These are phyloP conservation scores for Oenanthe melanoleuca DNA, from an alignment of 2,113 vertebrate species.

Conservation along the genomic window DNA sequence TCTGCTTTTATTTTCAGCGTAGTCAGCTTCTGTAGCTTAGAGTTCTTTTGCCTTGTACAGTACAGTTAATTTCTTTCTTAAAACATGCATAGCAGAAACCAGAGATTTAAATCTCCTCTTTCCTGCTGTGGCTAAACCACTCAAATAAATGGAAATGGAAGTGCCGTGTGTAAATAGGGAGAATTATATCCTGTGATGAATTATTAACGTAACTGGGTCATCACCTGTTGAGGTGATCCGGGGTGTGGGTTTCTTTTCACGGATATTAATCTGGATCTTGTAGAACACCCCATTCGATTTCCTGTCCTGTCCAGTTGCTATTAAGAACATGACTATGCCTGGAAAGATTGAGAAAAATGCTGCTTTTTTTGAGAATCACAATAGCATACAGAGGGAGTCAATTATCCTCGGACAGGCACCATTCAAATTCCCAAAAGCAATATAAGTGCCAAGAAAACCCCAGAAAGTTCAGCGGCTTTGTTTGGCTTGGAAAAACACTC, in stretches of 20 bases:
- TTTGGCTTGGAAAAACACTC: slow-evolving; percentile 43
- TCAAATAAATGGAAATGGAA: background rate
- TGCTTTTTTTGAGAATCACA: slow-evolving; percentile 27
- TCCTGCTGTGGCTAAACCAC: slow-evolving; percentile 20
- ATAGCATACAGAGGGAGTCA: slow-evolving; percentile 27
- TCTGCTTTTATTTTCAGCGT: background rate
- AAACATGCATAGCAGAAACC: background rate
- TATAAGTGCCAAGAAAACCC: slow-evolving; percentile 47
- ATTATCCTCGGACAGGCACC: slow-evolving; percentile 14
- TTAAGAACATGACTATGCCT: slow-evolving; percentile 9
- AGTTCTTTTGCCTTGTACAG: background rate
- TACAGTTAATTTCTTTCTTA: slow-evolving; percentile 19
- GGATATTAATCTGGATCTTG: background rate
- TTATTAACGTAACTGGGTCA: background rate
- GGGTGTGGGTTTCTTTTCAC: background rate
- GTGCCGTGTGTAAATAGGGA: slow-evolving; percentile 1
- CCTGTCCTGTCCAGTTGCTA: background rate
- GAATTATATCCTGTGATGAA: background rate
- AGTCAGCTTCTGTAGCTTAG: background rate
- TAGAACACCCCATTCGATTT: slow-evolving; percentile 2
- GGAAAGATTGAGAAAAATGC: slow-evolving; percentile 60
- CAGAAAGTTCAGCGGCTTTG: slow-evolving; percentile 37
- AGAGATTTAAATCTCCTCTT: slow-evolving; percentile 33
- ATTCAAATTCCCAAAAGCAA: slow-evolving; percentile 41
- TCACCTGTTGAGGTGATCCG: background rate